phyloP scores from a whole-genome alignment of 2,888 invertebrate species.

The Diarsia mendica region DNA sequence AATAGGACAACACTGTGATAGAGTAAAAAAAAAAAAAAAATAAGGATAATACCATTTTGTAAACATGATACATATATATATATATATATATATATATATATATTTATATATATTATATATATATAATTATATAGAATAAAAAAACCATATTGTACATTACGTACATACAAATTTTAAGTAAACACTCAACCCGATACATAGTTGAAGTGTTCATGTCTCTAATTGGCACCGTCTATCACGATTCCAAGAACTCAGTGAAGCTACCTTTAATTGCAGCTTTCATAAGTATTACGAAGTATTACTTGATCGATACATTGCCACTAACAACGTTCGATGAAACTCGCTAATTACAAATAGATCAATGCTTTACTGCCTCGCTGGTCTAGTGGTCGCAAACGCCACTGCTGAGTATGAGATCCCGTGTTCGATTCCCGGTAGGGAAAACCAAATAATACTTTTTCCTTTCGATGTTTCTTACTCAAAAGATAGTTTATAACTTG shows the following conservation, averaged over 20 bases:
- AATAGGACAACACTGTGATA: too few species aligned
- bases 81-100: too few species aligned
- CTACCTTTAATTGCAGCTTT: constrained; percentile 14
- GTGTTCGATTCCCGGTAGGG: too few species aligned
- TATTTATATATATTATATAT: too few species aligned
- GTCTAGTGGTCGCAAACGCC: too few species aligned
- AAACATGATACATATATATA: too few species aligned
- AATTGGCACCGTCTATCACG: constrained; percentile 28
- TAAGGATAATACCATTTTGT: too few species aligned
- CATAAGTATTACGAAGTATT: constrained; percentile 20
- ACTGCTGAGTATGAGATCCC: too few species aligned
- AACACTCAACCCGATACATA: neutral
- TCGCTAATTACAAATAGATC: constrained; percentile 29
- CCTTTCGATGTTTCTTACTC: neutral
- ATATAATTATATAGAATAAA: too few species aligned
- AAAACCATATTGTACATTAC: neutral
- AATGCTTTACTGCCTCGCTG: constrained; percentile 1
- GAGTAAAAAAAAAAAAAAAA: too few species aligned
- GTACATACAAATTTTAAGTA: neutral
- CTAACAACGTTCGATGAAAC: constrained; percentile 14
- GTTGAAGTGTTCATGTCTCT: neutral
- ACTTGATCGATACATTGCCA: constrained; percentile 12
- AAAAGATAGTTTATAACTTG: neutral
- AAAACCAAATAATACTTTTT: too few species aligned
- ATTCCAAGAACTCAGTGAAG: constrained; percentile 8